A percentile compares a stretch with the other conserved stretches of the same genome.
These are phyloP conservation scores for Gymnopithys bicolor DNA, from an alignment of 2,797 vertebrate genomes.

Conservation along the genomic window DNA sequence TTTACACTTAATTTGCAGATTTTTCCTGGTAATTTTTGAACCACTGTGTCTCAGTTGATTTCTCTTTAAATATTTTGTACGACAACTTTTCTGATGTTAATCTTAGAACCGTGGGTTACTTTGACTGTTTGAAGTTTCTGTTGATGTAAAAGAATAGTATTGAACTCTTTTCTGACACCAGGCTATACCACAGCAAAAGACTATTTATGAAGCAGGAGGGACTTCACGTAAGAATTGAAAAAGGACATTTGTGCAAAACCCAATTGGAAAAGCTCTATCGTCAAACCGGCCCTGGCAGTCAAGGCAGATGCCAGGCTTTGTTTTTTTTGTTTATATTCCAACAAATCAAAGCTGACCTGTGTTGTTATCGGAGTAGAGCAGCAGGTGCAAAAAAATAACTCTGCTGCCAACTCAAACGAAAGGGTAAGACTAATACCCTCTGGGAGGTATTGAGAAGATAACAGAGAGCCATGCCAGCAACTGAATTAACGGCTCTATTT, in stretches of 20 bases:
- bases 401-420: slow-evolving; percentile 81
- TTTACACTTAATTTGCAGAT: neutral
- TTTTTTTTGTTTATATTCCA: slow-evolving; percentile 80
- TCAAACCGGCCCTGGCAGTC: slow-evolving; percentile 74
- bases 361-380: slow-evolving; percentile 78
- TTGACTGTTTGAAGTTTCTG: neutral
- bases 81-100: neutral
- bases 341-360: slow-evolving; percentile 81
- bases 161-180: neutral
- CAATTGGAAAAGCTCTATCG: slow-evolving; percentile 40
- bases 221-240: neutral
- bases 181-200: neutral
- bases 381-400: slow-evolving; percentile 81
- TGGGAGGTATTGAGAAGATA: slow-evolving; percentile 79
- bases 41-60: neutral
- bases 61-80: neutral
- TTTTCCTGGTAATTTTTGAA: neutral
- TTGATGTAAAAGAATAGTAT: slow-evolving; percentile 57
- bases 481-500: slow-evolving; percentile 79
- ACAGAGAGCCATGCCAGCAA: slow-evolving; percentile 77
- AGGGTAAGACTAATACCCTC: slow-evolving; percentile 75
- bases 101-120: neutral
- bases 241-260: slow-evolving; percentile 66
- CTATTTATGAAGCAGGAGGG: slow-evolving; percentile 20
- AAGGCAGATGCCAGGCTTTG: slow-evolving; percentile 81